Evolutionary conservation across 2,113 vertebrate genomes (phyloP), one percentile per base, ranked within the genome.

Genomic region (Caranx melampygus): DNA sequence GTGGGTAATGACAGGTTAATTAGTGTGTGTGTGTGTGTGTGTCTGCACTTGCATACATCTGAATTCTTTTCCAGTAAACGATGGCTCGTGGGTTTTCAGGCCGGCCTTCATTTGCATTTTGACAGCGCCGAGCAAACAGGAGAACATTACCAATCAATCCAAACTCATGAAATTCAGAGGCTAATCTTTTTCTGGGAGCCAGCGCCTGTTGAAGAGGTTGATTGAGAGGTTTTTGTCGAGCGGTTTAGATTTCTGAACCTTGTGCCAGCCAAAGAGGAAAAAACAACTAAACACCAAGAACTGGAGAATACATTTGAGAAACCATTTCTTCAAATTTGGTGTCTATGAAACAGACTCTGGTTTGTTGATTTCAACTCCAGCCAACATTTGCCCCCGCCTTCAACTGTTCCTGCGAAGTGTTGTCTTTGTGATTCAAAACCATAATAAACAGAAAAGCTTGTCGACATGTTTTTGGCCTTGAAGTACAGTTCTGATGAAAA

Each of bases 1-100:
- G 79, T 47, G 57, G 49, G 42, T 72, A 72, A 81, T 87, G 84
- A 72, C 72, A 80, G 84, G 77, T 87, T 85, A 83, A 87, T 90
- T 85, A 79, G 81, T 57, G 21, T 26, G 26, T 26, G 26, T 26
- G 26, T 1, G 51, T 54, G 52, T 12, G n/a, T 61, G 40, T 35
- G 55, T 10, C 3, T 52, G 45, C 47, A 34, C 49, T 31, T 42
- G 40, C 47, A 57, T 37, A 55, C 68, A 26, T 59, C 58, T 3
- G 3, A 61, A 60, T 64, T 75, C 44, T 72, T 31, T n/a, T 31
- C 9, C 13, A 15, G 44, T 66, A 72, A 54, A 34, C 61, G 72
- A 78, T 57, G 78, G 64, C 60, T 72, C 73, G 21, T 64, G 52
- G 67, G 65, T 81, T 84, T 74, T 65, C 26, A 77, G 74, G 0